Evolutionary conservation across 2,113 vertebrate genomes (phyloP), one percentile per base, ranked within the genome.

Genomic region (Nerophis lumbriciformis): DNA sequence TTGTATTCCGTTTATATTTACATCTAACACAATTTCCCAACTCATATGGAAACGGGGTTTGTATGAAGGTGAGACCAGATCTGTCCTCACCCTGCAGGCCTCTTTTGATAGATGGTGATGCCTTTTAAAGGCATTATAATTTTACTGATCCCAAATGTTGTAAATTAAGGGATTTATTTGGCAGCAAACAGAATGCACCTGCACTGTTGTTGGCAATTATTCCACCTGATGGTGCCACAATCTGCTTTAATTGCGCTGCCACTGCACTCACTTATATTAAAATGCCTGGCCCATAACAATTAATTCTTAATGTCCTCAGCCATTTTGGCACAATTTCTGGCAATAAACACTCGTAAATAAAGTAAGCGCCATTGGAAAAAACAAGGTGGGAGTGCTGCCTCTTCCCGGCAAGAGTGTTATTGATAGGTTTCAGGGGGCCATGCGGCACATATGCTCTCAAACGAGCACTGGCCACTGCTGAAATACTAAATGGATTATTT

Each of bases 61-160:
- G n/a, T n/a, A 19, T 48, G 59, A 56, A 63, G 61, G 42, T 45
- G 42, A 45, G 42, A 45, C 42, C 72, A 68, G 62, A 74, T 66
- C 66, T 38, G 16, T 61, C 44, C 52, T 53, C 59, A 36, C 48
- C 48, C 67, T 49, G 12, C 11, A 37, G 42, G 12, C 53, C 54
- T 8, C 78, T 85, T 76, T 82, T 90, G 91, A 93, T 94, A 92
- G 90, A 96, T 95, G 90, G 91, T 86, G 89, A 88, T 93, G 91
- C 88, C 90, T 95, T 93, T 92, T 90, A 93, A 94, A 94, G 89
- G 92, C 94, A 94, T 97, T 94, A 94, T 94, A 94, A 95, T 93
- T 95, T 94, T 95, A 99, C 98, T 93, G 95, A 99, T 98, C 94
- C 93, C 95, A 98, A 95, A 97, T 97, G 95, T 91, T 94, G 94